Evolutionary conservation across 35 echinoderm and acorn worm genomes (phyloP), one percentile per base, ranked within the genome.

Genomic region (Apostichopus japonicus): DNA sequence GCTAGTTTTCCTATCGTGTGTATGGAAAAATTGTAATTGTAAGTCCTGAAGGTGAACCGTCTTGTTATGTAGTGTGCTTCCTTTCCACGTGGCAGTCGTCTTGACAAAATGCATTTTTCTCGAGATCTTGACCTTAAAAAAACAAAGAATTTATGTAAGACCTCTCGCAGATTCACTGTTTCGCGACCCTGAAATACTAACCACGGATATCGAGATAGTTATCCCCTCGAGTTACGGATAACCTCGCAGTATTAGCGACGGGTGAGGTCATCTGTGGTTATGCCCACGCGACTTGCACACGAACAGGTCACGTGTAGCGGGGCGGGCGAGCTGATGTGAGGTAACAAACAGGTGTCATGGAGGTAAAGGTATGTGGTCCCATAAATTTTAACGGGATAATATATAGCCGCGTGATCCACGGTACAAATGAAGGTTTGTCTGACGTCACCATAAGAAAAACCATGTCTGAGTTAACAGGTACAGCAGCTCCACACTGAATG

Each of bases 201-300:
- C 15, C 27, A 4, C 22, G 77, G n/a, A 44, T 44, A 44, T 44
- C 33, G 2, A 44, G 77, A 44, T 10, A 79, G 27, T 19, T 5
- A 15, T 23, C 77, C 77, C 63, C 63, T 67, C 63, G 63, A 67
- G 63, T 67, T 19, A 67, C 63, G 63, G 19, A 67, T 4, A 19
- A 67, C 63, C 63, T 67, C 63, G 11, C 11, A 15, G 63, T 19
- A 10, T 67, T 19, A 80, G 6, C 15, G 11, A 80, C 24, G 15
- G 22, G 24, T 80, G 78, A 80, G 78, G n/a, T 80, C 78, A 80
- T 53, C 5, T 80, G 15, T 14, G 21, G 78, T 24, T 8, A 80
- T 22, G 78, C 25, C 21, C 78, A 80, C 78, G 78, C 78, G 78
- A 80, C 78, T 24, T 10, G 14, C 24, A 53, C 78, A 80, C 78